A percentile compares a stretch with the other conserved stretches of the same genome.
Evolutionary conservation across 2,113 vertebrate genomes (phyloP).

Genomic region (Hydrolagus affinis): DNA sequence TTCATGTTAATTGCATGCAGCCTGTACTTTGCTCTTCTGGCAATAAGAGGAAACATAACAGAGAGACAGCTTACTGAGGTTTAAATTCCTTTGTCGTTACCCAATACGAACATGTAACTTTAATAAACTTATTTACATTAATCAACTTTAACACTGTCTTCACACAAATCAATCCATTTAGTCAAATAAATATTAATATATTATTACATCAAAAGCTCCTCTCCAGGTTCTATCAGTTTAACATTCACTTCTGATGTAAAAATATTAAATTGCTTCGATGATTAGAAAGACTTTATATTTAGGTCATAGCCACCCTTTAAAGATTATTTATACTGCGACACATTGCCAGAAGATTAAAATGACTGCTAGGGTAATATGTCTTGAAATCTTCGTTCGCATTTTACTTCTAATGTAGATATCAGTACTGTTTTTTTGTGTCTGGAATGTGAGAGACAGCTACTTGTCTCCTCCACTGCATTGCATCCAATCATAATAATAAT

Average conservation of each 20-base stretch:
- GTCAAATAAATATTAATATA: neutral
- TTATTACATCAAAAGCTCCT: too few species aligned
- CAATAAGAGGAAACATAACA: neutral
- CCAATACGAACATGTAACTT: neutral
- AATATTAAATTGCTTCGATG: neutral
- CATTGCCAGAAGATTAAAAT: neutral
- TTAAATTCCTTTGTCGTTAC: neutral
- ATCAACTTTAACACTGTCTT: neutral
- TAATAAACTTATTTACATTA: neutral
- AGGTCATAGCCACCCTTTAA: neutral
- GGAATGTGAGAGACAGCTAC: neutral
- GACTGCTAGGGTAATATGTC: neutral
- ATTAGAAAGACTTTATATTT: constrained; percentile 5
- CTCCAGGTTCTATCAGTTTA: neutral
- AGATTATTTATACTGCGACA: neutral
- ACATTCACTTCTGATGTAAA: neutral
- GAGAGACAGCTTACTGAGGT: neutral
- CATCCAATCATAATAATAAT: too few species aligned
- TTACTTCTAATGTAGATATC: neutral
- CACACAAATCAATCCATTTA: neutral
- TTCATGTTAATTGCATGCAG: neutral
- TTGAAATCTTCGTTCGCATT: neutral
- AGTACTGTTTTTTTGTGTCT: neutral
- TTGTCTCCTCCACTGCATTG: neutral
- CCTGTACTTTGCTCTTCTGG: neutral